A percentile compares a stretch with the other conserved stretches of the same genome.
These are phyloP conservation scores for Ceyx cyanopectus DNA, from an alignment of 2,113 vertebrate species.

Conservation along the genomic window DNA sequence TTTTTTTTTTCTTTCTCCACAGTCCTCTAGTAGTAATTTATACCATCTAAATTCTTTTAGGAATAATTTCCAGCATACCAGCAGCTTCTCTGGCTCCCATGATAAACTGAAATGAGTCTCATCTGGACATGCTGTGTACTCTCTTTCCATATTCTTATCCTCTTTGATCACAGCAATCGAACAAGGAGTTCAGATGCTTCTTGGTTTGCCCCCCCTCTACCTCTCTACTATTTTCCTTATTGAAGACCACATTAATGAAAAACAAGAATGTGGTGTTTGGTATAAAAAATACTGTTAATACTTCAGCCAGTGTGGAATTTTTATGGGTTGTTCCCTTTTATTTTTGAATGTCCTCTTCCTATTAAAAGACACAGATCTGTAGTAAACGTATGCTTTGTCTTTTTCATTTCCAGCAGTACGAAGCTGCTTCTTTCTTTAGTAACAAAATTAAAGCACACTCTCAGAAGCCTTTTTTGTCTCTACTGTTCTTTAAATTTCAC, in stretches of 20 bases:
- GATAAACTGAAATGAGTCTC: conserved; percentile 1
- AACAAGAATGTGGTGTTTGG: background rate
- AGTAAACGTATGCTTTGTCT: background rate
- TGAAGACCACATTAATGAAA: conserved; percentile 30
- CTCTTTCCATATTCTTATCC: conserved; percentile 12
- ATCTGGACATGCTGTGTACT: conserved; percentile 42
- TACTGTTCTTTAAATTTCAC: background rate
- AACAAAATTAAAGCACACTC: background rate
- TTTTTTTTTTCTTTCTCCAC: background rate
- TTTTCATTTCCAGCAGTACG: background rate
- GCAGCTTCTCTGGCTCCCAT: conserved; percentile 5
- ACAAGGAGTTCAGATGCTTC: background rate
- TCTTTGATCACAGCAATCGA: conserved; percentile 45
- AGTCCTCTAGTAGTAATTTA: background rate
- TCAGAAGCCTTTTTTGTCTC: background rate
- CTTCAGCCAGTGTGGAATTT: background rate
- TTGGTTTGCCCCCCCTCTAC: background rate
- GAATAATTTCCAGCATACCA: background rate
- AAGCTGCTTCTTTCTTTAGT: background rate
- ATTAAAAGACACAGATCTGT: background rate
- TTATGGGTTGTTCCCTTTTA: background rate
- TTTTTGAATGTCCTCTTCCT: conserved; percentile 4
- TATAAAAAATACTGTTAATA: conserved; percentile 11
- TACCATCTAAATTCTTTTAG: background rate
- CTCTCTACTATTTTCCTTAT: background rate